These are phyloP conservation scores for Syngnathus rostellatus DNA, from an alignment of 2,797 vertebrate genomes.

Conservation along the genomic window DNA sequence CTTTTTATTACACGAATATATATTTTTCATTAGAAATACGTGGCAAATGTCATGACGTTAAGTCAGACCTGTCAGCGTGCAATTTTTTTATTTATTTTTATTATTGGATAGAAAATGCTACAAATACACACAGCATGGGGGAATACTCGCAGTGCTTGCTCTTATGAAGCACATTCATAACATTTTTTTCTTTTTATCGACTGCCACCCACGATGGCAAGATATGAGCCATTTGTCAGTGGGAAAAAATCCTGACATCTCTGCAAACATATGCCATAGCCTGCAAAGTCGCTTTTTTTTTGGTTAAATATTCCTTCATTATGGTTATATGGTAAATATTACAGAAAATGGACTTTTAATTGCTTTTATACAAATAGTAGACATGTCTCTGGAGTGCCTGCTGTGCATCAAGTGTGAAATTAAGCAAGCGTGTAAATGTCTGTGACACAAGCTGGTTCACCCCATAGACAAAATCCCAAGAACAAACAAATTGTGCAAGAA, in stretches of 20 bases:
- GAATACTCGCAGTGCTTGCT: background rate
- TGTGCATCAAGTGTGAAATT: background rate
- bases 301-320: background rate
- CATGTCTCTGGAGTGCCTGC: background rate
- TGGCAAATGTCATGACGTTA: background rate
- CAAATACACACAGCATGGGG: conserved; percentile 6
- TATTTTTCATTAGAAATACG: background rate
- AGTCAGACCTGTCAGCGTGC: background rate
- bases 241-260: background rate
- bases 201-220: background rate
- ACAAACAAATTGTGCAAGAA: too few species aligned
- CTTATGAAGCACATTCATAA: conserved; percentile 4
- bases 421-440: background rate
- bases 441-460: background rate
- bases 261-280: too few species aligned
- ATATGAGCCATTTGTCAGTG: conserved; percentile 4
- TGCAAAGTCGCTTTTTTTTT: background rate
- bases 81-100: too few species aligned
- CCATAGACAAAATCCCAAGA: too few species aligned
- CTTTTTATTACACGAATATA: background rate
- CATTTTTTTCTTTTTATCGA: background rate
- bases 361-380: background rate
- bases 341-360: background rate
- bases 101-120: background rate
- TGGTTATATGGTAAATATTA: background rate